Percentiles rank a stretch among this genome's conserved stretches.
These are phyloP conservation scores for Mormyrus lacerda DNA, from an alignment of 2,113 vertebrate genomes.

Conservation along the genomic window DNA sequence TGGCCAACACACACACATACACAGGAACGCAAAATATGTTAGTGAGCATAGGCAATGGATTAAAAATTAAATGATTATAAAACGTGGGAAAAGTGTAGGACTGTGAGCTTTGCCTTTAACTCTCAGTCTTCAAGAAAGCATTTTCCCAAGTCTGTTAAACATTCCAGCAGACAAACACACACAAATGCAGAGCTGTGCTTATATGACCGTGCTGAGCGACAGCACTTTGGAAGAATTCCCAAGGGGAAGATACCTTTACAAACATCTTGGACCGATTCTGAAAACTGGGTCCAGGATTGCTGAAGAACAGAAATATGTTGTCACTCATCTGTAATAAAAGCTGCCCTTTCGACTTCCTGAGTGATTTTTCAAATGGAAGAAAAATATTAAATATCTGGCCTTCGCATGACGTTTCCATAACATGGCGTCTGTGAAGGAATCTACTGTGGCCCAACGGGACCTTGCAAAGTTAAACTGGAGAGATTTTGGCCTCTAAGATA, in stretches of 20 bases:
- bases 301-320: neutral
- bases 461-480: neutral
- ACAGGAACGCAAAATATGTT: neutral
- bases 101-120: neutral
- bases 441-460: no score
- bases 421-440: neutral
- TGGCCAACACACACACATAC: no score
- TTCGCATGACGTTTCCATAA: neutral
- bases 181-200: neutral
- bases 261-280: neutral
- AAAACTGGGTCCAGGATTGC: neutral
- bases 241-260: neutral
- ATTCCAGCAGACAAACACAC: neutral
- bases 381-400: conserved; percentile 4
- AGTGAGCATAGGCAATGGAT: neutral
- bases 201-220: neutral
- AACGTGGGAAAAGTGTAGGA: neutral
- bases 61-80: neutral
- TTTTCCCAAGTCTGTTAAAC: neutral
- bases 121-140: neutral
- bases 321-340: neutral
- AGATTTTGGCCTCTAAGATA: neutral
- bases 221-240: neutral
- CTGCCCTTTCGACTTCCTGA: neutral
- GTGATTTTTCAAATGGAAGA: conserved; percentile 9